Evolutionary conservation across 2,797 vertebrate species (phyloP), one percentile per base, ranked within the genome.

Genomic region (Limosa lapponica): DNA sequence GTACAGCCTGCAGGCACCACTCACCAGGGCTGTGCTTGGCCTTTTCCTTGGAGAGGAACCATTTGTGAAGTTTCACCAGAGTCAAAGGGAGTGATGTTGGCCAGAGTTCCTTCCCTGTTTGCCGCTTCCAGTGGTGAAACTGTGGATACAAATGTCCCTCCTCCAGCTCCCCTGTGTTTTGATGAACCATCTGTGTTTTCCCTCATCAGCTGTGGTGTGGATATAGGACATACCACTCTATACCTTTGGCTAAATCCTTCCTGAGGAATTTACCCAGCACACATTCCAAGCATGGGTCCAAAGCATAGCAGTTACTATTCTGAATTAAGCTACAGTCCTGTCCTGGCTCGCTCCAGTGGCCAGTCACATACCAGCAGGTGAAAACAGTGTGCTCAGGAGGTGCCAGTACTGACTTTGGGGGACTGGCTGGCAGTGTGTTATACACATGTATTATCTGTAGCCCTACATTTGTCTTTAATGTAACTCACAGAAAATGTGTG

Each of bases 221-320:
- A 22, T 73, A 15, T 43, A 65, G 78, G 51, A 61, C 51, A 30
- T 16, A 32, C 7, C 43, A 62, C 16, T 65, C 49, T 59, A 13
- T 46, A 41, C 41, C 16, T 89, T 43, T 90, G 70, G 30, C 32
- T 90, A 43, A 73, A 79, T 23, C 7, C 14, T 61, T 83, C 23
- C 32, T 37, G 34, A 69, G 43, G 49, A 46, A 43, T 58, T 88
- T 58, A 43, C 25, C 37, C 52, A 15, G n/a, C 28, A 6, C 0
- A 0, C 0, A 0, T 32, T 88, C 62, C 44, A 43, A 43, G 23
- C 9, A 0, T 4, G 19, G 41, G 22, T 72, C 52, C 14, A 6
- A 23, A 65, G 30, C 1, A 4, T 41, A 66, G 34, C 48, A 32
- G 9, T 37, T 57, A 3, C 30, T 78, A 5, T 39, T 78, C 54